A percentile compares a stretch with the other conserved stretches of the same genome.
Conservation (phyloP, 2,113 vertebrate genomes). For the Meleagris gallopavo region DNA sequence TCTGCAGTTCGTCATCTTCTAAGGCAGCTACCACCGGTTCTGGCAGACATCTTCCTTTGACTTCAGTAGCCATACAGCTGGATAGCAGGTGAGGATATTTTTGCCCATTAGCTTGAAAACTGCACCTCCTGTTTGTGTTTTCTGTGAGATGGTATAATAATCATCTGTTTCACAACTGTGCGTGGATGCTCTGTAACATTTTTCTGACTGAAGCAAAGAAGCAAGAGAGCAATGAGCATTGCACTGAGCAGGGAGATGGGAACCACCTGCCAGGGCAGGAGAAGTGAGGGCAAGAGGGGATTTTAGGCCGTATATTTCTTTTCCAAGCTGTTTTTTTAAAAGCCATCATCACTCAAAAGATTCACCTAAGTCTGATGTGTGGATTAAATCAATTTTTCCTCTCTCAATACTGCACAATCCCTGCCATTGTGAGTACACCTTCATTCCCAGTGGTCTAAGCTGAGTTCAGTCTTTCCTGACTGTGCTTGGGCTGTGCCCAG, state of each 20-base stretch:
- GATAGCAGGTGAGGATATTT: not conserved
- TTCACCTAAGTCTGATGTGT: no score
- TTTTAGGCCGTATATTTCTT: not conserved
- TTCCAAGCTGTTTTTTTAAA: not conserved
- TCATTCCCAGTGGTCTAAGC: not conserved
- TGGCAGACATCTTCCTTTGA: not conserved
- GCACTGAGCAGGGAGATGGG: not conserved
- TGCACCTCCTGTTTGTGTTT: not conserved
- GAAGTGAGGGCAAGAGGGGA: not conserved
- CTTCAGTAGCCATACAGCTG: rapidly evolving
- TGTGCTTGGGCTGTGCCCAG: not conserved
- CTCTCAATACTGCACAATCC: not conserved
- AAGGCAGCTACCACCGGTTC: rapidly evolving
- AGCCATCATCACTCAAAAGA: not conserved
- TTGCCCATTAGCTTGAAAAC: not conserved
- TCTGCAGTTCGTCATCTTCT: rapidly evolving
- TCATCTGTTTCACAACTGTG: not conserved
- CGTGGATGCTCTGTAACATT: rapidly evolving
- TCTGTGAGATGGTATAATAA: not conserved
- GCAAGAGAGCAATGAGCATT: not conserved
- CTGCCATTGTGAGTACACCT: not conserved
- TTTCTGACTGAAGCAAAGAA: not conserved
- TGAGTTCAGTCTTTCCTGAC: not conserved
- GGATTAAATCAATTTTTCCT: not conserved
- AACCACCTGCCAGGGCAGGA: not conserved